Evolutionary conservation across 2,113 vertebrate species (phyloP), one percentile per base, ranked within the genome.

Genomic region (Phylloscopus trochiloides): DNA sequence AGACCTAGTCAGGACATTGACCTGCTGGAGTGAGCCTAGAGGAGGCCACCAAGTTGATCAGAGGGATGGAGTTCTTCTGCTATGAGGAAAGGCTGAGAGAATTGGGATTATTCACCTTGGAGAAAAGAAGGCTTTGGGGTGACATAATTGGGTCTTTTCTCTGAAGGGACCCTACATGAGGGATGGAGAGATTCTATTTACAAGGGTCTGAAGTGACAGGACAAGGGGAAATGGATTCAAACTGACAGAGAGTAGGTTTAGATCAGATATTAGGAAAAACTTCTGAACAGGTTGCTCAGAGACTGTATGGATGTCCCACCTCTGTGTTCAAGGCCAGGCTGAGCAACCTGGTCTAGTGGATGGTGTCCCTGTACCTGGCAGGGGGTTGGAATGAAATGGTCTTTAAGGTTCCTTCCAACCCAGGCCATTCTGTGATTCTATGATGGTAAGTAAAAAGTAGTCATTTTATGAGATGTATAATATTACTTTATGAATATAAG

Each of bases 281-380:
- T 63, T 42, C 29, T 55, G 50, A 34, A 9, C 8, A 55, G 6
- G 16, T 24, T 78, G 13, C 19, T 25, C 29, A 25, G 40, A 78
- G 50, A n/a, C 8, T 31, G 10, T 47, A 17, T n/a, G 34, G n/a
- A 19, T 45, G 47, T 29, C 22, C 5, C n/a, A 19, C 2, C 11
- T 18, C 22, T 45, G 55, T 42, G 57, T 14, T 34, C 19, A 55
- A 40, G 34, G 7, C 19, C 65, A 55, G 65, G 16, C 1, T 71
- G n/a, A 59, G 22, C n/a, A 36, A 7, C 22, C 24, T 47, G 38
- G 4, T 1, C 1, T 10, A 32, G 6, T 10, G 28, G 2, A n/a
- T 47, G 6, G 12, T 38, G 55, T 40, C 28, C 5, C 47, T 45
- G 15, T 6, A 26, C 3, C 11, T 62, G 19, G 24, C 10, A 47